Evolutionary conservation across 2,888 invertebrate species (phyloP).

Genomic region (Notodonta dromedarius): DNA sequence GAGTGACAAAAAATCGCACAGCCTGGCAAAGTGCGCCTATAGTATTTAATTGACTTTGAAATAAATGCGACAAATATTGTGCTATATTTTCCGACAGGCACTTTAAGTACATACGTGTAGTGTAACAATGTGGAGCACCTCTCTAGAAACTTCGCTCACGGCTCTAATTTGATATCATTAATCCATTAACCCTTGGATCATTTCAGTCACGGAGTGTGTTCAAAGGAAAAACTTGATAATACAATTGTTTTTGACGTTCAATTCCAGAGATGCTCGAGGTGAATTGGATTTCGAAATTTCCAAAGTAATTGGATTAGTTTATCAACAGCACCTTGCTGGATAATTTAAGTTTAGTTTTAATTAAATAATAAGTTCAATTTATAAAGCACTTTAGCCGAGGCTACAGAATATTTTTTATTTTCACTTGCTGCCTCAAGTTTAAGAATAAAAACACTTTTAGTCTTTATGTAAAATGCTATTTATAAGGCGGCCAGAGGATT

Average conservation of each 20-base stretch:
- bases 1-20: too few relatives aligned
- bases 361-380: neutral
- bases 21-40: too few relatives aligned
- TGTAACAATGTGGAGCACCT: neutral
- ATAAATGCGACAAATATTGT: too few relatives aligned
- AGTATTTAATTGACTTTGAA: too few relatives aligned
- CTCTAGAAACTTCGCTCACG: neutral
- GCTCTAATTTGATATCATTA: constrained; percentile 7
- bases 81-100: too few relatives aligned
- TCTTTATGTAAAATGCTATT: too few relatives aligned
- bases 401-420: too few relatives aligned
- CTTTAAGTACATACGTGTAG: neutral
- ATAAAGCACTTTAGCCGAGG: too few relatives aligned
- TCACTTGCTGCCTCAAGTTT: too few relatives aligned
- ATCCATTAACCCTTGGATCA: constrained; percentile 8
- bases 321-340: neutral
- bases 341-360: constrained; percentile 1
- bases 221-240: constrained; percentile 29
- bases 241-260: constrained; percentile 13
- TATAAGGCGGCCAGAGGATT: too few relatives aligned
- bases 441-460: too few relatives aligned
- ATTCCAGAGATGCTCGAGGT: constrained; percentile 8
- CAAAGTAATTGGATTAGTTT: constrained; percentile 1
- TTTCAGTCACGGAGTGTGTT: neutral
- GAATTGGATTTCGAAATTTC: constrained; percentile 11